Evolutionary conservation across 2,113 vertebrate genomes (phyloP).

Genomic region (Saguinus midas): DNA sequence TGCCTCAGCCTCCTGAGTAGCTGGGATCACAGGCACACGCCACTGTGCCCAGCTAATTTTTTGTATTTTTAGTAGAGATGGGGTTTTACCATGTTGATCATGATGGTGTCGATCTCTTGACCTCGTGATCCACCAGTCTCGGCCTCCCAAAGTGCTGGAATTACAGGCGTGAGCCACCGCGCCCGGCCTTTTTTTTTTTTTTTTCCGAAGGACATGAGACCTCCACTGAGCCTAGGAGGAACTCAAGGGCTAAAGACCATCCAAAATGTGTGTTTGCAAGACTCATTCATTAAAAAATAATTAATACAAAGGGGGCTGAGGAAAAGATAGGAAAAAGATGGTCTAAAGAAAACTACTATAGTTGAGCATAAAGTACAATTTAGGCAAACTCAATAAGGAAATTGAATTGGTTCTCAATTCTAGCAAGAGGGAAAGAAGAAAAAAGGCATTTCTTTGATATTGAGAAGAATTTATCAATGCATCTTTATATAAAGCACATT

Average conservation of each 20-base stretch:
- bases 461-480: slow-evolving; percentile 2
- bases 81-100: no score
- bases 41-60: no score
- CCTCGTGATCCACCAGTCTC: no score
- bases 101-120: no score
- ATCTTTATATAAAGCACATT: background rate
- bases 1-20: no score
- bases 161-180: no score
- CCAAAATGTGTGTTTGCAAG: background rate
- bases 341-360: background rate
- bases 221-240: background rate
- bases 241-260: background rate
- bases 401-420: background rate
- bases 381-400: background rate
- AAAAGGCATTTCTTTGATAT: background rate
- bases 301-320: background rate
- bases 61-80: no score
- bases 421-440: background rate
- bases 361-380: background rate
- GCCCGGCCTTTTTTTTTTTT: background rate
- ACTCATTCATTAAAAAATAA: background rate
- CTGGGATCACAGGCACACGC: no score
- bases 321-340: background rate
- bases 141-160: no score
- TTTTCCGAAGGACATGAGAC: background rate